These are phyloP conservation scores for Meloidogyne exigua DNA, from an alignment of 1,140 invertebrate genomes.

Conservation along the genomic window DNA sequence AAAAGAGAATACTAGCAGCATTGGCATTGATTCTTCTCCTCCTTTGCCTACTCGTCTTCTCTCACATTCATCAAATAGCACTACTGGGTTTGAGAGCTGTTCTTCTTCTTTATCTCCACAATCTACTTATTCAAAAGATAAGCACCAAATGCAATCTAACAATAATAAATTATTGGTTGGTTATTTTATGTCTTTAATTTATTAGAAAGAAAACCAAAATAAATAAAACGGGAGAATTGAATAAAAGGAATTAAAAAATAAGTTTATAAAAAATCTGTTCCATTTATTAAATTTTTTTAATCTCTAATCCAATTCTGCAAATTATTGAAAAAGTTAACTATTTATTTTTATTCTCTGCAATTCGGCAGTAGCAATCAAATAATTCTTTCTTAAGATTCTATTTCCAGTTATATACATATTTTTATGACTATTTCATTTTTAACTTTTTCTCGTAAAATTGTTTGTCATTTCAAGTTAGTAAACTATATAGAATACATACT, in stretches of 20 bases:
- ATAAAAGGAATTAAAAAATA: not conserved
- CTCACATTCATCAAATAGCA: constrained; percentile 4
- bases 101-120: constrained; percentile 4
- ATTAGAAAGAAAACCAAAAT: not conserved
- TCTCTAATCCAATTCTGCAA: no score
- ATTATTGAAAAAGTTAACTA: no score
- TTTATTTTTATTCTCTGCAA: no score
- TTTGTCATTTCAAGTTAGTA: no score
- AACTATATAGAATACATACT: no score
- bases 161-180: not conserved
- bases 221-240: not conserved
- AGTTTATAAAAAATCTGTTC: no score
- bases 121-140: not conserved
- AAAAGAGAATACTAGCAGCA: not conserved
- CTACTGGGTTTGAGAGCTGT: not conserved
- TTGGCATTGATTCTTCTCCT: not conserved
- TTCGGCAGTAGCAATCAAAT: no score
- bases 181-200: not conserved
- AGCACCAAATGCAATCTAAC: not conserved
- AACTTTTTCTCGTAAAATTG: no score
- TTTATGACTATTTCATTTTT: no score
- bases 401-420: no score
- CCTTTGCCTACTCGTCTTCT: not conserved
- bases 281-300: no score
- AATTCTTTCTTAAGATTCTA: no score